Evolutionary conservation across 2,888 invertebrate genomes (phyloP).

Genomic region (Isoperla grammatica): DNA sequence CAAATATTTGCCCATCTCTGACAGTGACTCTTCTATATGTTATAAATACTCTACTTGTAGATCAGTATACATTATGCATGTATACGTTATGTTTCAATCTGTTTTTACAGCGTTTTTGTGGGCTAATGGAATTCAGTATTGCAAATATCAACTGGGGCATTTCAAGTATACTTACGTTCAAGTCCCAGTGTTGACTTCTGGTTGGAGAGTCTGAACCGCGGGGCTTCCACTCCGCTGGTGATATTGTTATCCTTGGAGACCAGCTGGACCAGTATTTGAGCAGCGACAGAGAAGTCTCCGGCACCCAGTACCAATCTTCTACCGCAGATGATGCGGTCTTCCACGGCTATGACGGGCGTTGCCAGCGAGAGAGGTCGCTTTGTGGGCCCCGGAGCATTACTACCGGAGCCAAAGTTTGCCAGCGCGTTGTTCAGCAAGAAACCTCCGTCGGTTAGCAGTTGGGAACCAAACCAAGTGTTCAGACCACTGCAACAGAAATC

Average conservation of each 20-base stretch:
- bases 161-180: constrained; percentile 39
- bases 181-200: constrained; percentile 40
- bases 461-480: constrained; percentile 49
- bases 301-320: constrained; percentile 50
- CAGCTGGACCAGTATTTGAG: constrained; percentile 48
- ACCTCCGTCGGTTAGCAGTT: constrained; percentile 47
- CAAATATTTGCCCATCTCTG: too few species aligned
- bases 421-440: constrained; percentile 48
- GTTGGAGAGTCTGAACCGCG: constrained; percentile 42
- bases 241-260: constrained; percentile 45
- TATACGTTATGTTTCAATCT: too few species aligned
- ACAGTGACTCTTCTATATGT: too few species aligned
- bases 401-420: constrained; percentile 28
- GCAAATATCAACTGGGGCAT: too few species aligned
- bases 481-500: constrained; percentile 47
- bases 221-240: constrained; percentile 47
- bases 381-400: constrained; percentile 24
- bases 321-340: constrained; percentile 44
- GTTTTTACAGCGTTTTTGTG: too few species aligned
- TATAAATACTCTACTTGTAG: too few species aligned
- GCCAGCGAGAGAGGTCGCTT: constrained; percentile 34
- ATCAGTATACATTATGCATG: too few species aligned
- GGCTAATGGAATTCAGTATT: too few species aligned
- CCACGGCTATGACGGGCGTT: constrained; percentile 37
- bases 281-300: constrained; percentile 47